Base-by-base conservation (phyloP, 2,797 vertebrate genomes). In the Enteromius trimaculatus region DNA sequence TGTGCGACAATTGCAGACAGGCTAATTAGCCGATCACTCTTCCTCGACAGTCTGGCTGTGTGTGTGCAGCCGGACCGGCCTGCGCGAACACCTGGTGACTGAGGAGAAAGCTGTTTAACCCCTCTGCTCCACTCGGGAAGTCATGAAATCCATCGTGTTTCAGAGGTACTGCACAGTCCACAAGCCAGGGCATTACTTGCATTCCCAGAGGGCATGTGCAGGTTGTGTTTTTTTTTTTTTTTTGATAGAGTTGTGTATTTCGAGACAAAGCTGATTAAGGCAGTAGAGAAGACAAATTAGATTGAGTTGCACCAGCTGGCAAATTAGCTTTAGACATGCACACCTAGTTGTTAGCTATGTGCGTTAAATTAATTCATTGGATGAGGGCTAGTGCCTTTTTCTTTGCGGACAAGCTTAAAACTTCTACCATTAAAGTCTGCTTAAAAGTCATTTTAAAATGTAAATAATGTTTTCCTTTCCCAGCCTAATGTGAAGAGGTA, bases 11-110 rank as follows among this genome's bases (percentile, higher is more conserved):
- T 77, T 83, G 62, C 81, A 37, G 82, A 74, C 77, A 69, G 71
- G 51, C 88, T 88, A 91, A 83, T 90, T 89, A 90, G 60, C 81
- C 58, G 53, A 87, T 84, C 80, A 65, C 85, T 79, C 80, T 85
- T 74, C 81, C 79, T 87, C 11, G 49, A 39, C 65, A 77, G 77
- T 83, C 77, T 26, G 51, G 58, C 47, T 53, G 79, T 69, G 70
- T 31, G 47, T 47, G 26, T 42, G 53, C 58, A 51, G 51, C 68
- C 42, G 10, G 26, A n/a, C 53, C 51, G 69, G 37, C 39, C 64
- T 76, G 62, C 53, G 2, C 47, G 53, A 47, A 77, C 29, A 55
- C 65, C 60, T 77, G 70, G 72, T 31, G 74, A 77, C 47, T 31
- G 68, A 47, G 74, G 39, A 84, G 74, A 78, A 78, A 39, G 66